Conservation (phyloP, 2,888 invertebrate species). For the Dasysyrphus tricinctus region DNA sequence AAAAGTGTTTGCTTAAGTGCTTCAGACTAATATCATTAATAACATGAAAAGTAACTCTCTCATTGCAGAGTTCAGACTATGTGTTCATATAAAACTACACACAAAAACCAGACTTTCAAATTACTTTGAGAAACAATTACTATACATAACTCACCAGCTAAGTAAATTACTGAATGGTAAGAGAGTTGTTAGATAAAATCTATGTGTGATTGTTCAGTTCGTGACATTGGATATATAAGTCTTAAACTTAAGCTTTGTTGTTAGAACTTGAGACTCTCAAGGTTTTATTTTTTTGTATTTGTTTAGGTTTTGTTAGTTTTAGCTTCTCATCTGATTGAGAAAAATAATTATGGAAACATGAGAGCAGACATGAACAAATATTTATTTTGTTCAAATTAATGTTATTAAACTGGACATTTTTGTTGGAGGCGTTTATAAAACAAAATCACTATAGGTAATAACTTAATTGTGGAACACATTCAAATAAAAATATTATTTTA, state of each 20-base stretch:
- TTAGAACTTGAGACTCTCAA: conserved; percentile 28
- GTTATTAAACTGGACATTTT: not conserved
- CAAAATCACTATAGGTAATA: not conserved
- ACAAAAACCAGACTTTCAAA: conserved; percentile 5
- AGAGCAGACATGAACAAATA: not conserved
- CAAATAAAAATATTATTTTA: too few relatives aligned
- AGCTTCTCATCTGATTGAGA: not conserved
- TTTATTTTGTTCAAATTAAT: not conserved
- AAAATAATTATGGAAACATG: not conserved
- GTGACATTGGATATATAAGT: conserved; percentile 19
- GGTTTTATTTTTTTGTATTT: conserved; percentile 4
- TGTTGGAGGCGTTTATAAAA: not conserved
- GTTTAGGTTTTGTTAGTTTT: conserved; percentile 11
- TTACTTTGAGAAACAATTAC: conserved; percentile 7
- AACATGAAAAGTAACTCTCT: conserved; percentile 14
- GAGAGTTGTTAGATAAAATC: not conserved
- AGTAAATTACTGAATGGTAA: conserved; percentile 4
- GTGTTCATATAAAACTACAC: not conserved
- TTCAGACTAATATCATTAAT: conserved; percentile 26
- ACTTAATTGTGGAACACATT: not conserved
- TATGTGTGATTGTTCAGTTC: conserved; percentile 20
- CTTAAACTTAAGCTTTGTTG: conserved; percentile 15
- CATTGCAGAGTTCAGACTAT: not conserved
- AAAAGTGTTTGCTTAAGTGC: conserved; percentile 25
- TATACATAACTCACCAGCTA: not conserved